Evolutionary conservation across 2,888 invertebrate genomes (phyloP).

Genomic region (Netelia inedita): DNA sequence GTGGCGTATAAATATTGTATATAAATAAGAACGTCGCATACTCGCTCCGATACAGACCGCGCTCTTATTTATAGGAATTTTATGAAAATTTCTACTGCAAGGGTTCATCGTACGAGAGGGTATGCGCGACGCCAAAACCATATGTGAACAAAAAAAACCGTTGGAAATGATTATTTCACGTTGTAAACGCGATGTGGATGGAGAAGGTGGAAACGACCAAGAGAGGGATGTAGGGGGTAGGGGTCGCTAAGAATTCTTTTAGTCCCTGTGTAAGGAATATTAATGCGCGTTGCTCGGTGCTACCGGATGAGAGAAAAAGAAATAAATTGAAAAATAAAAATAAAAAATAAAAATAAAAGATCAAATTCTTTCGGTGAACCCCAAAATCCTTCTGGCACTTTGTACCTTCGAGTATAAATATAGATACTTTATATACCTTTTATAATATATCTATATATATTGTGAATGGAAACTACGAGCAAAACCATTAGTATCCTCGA

Average conservation of each 20-base stretch:
- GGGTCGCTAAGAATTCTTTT: constrained; percentile 35
- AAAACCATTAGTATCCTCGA: constrained; percentile 78
- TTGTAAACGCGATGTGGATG: background rate
- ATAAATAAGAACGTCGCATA: constrained; percentile 80
- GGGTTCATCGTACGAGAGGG: constrained; percentile 44
- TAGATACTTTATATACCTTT: constrained; percentile 51
- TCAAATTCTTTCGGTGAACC: constrained; percentile 51
- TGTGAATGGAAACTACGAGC: constrained; percentile 76
- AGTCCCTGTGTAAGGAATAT: constrained; percentile 62
- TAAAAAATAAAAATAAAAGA: constrained; percentile 43
- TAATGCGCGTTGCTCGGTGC: constrained; percentile 52
- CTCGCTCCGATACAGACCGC: constrained; percentile 39
- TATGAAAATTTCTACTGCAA: constrained; percentile 78
- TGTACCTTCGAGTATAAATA: background rate
- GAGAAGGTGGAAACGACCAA: background rate
- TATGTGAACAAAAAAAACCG: constrained; percentile 54
- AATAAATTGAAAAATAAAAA: background rate
- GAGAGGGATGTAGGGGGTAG: no score
- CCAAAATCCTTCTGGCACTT: constrained; percentile 27
- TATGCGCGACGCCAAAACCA: constrained; percentile 21
- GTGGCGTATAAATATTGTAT: constrained; percentile 83
- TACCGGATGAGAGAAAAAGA: background rate
- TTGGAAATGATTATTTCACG: constrained; percentile 55
- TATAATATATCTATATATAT: no score
- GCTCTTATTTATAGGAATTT: constrained; percentile 81